Evolutionary conservation across 1,140 invertebrate species (phyloP), one percentile per base, ranked within the genome.

Genomic region (Cherax quadricarinatus): DNA sequence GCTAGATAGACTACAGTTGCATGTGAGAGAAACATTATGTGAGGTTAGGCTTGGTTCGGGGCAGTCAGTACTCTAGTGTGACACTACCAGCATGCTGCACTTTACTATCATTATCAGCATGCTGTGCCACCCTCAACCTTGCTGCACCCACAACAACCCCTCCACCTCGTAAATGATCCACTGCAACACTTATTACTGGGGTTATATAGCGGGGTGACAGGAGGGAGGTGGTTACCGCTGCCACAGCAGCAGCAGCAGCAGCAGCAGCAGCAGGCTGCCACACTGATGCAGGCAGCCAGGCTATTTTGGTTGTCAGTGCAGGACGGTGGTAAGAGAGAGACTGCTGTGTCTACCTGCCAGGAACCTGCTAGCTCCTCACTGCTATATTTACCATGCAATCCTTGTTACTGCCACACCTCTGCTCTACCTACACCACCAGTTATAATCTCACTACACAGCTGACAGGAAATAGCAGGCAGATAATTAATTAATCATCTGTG

Each of bases 31-130:
- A 57, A 41, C 66, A 85, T 66, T 41, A 75, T 62, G 88, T 75
- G 30, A 10, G 49, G 62, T 60, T 90, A 90, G 81, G 88, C 88
- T 90, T 66, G 49, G n/a, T 62, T 6, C 66, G 66, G 88, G 88
- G 81, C 88, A 12, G 53, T 7, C 24, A 41, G 30, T 41, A 41
- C 30, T 41, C 0, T 41, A 41, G 30, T 41, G 30, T 86, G 85
- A 86, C 85, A 86, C 66, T 62, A 30, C 24, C 85, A 86, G 62
- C 30, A 86, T 86, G 85, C 30, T 87, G 48, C 78, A 51, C 49
- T 84, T 60, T 84, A 24, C 21, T 14, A 53, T 24, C 18, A 62
- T 84, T 84, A 14, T n/a, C 51, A 21, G 10, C 18, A 16, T 6
- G 16, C 53, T 30, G 5, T 53, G 49, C 53, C 82, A 84, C 82